Base-by-base conservation (phyloP, 1,140 invertebrate genomes). In the Hormaphis cornu region DNA sequence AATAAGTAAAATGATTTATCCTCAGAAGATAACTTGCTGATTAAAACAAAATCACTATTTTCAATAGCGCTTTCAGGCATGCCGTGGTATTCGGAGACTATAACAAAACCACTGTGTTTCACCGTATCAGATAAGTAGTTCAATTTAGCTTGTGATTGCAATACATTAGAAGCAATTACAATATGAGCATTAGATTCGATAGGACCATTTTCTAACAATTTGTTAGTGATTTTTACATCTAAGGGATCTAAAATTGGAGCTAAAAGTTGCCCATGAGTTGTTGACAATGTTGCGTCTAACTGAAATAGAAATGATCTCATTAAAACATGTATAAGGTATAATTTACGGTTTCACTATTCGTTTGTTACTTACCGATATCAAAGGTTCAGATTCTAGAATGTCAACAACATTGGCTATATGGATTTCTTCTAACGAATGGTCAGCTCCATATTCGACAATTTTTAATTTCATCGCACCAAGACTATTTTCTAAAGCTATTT, bases 401-500 rank as follows among this genome's bases (percentile, higher is more conserved):
- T 84, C 79, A 30, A 85, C 72, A 37, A 86, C 73, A 1, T 75
- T 72, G 0, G 85, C 82, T n/a, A 83, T 78, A n/a, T 89, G 75
- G 56, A 89, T 77, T 2, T 82, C 78, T 76, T 90, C 88, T 0
- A 82, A 77, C n/a, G 83, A 78, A 54, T 84, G 80, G 22, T 84
- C 83, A 18, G 82, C 81, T 24, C 82, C 82, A 18, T 89, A 79
- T 81, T 97, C 94, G 5, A 85, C 80, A 16, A 87, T 80, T 75
- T 90, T 92, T 3, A 95, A 75, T 74, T 88, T 89, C 0, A 86
- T 75, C 0, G 84, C 82, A 16, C 80, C 80, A 24, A 82, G 76
- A n/a, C 81, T 83, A 76, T 97, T 97, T 79, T 96, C 93, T n/a
- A 88, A 76, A 1, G 88, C 85, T n/a, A 89, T 78, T 74, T 95